phyloP scores from a whole-genome alignment of 2,888 invertebrate genomes.

The Taenaris catops region DNA sequence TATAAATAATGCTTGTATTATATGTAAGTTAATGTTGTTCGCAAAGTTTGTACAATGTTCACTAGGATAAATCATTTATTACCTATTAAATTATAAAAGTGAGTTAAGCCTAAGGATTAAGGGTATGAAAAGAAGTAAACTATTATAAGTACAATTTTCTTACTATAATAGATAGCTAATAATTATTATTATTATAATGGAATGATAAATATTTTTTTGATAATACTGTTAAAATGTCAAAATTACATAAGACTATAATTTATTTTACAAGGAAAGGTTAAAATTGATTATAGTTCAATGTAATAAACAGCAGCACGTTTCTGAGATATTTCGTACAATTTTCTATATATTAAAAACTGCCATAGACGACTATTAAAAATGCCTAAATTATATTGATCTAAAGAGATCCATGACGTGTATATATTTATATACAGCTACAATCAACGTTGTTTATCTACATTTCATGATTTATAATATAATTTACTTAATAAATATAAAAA shows the following conservation, averaged over 20 bases:
- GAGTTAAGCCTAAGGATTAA: not conserved
- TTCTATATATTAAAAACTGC: constrained; percentile 1
- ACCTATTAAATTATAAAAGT: not conserved
- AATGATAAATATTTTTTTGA: constrained; percentile 15
- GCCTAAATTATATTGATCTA: not conserved
- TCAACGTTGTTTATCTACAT: constrained; percentile 2
- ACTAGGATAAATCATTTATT: not conserved
- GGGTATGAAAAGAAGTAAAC: constrained; percentile 1
- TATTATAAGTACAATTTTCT: constrained; percentile 17
- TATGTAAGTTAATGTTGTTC: not conserved
- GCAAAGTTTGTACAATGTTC: not conserved
- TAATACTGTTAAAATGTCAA: constrained; percentile 13
- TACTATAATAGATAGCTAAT: constrained; percentile 8
- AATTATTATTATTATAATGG: constrained; percentile 18
- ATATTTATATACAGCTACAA: constrained; percentile 1
- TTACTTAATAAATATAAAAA: constrained; percentile 2
- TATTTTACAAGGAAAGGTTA: not conserved
- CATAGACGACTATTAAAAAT: no score
- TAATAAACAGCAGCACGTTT: not conserved
- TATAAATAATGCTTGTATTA: no score
- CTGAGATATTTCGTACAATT: not conserved
- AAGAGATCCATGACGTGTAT: constrained; percentile 1
- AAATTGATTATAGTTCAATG: not conserved
- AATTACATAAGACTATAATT: no score
- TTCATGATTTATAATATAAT: constrained; percentile 6